These are phyloP conservation scores for Enhydra lutris DNA, from an alignment of 2,113 vertebrate genomes.

Conservation along the genomic window DNA sequence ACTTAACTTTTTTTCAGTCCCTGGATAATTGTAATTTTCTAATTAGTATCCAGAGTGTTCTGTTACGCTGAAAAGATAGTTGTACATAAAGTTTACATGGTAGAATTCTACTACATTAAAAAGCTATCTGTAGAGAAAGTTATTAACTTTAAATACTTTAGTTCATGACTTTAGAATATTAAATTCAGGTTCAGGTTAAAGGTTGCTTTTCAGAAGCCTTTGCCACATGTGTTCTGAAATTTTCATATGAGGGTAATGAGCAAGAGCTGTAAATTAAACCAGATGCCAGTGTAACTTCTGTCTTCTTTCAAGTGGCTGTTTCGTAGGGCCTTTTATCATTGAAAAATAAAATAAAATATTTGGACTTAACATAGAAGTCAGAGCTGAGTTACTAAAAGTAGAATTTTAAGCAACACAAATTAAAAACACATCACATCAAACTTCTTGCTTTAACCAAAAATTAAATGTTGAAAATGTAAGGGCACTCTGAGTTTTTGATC, in stretches of 20 bases:
- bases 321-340: slow-evolving; percentile 56
- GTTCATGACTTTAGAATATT: slow-evolving; percentile 46
- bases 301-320: slow-evolving; percentile 67
- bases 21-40: background rate
- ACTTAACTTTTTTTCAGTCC: background rate
- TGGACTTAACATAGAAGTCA: slow-evolving; percentile 36
- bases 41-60: background rate
- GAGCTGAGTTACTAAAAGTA: slow-evolving; percentile 54
- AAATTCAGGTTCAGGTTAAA: background rate
- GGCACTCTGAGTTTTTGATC: background rate
- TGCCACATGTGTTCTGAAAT: background rate
- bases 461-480: background rate
- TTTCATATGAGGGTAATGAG: slow-evolving; percentile 24
- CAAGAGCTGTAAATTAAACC: slow-evolving; percentile 53
- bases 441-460: slow-evolving; percentile 33
- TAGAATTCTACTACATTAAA: slow-evolving; percentile 5
- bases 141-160: slow-evolving; percentile 59
- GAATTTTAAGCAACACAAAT: slow-evolving; percentile 58
- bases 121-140: slow-evolving; percentile 61
- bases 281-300: slow-evolving; percentile 29
- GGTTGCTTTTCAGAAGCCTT: slow-evolving; percentile 20
- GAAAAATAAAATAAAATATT: slow-evolving; percentile 66
- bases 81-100: slow-evolving; percentile 24
- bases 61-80: slow-evolving; percentile 48
- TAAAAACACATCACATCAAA: slow-evolving; percentile 62